Evolutionary conservation across 2,113 vertebrate genomes (phyloP), one percentile per base, ranked within the genome.

Genomic region (Notechis scutatus): DNA sequence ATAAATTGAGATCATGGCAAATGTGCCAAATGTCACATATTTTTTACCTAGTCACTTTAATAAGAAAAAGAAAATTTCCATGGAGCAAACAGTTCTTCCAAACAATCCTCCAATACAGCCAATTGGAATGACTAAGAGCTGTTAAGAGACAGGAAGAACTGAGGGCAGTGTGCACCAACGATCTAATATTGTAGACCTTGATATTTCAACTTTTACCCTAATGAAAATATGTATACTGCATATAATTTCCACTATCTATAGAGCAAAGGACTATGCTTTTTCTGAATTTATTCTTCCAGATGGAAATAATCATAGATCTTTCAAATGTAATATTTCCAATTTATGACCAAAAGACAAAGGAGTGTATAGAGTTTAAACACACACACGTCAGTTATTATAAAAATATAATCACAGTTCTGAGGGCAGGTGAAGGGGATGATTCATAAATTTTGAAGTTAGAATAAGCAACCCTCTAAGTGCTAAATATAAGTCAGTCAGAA

Each of bases 351-450:
- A 57, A 89, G 34, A 42, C 88, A 90, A 61, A 47, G 20, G 42
- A 39, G 47, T 18, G 1, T 18, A 6, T 21, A 39, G 29, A 52
- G 15, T 39, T 81, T 81, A 86, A 59, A 42, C 18, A 87, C 39
- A 91, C 64, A 64, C 10, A 64, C 47, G 47, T 50, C 47, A 50
- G 56, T 87, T 21, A n/a, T 87, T 92, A 39, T 87, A 45, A 87
- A 92, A 87, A 61, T 52, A 50, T n/a, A 50, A 69, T 90, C 89
- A 90, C 45, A n/a, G 69, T 74, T 90, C 69, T 74, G 56, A 87
- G 56, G 56, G 45, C 42, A 92, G 56, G 85, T 92, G 20, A 29
- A 50, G 56, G 55, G 23, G 18, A 59, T n/a, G 55, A 87, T 87
- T 61, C 91, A 91, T 91, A 56, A 42, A 34, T 45, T 87, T n/a